These are phyloP conservation scores for Ceratoteleas bidentatus DNA, from an alignment of 1,140 invertebrate genomes.

Conservation along the genomic window DNA sequence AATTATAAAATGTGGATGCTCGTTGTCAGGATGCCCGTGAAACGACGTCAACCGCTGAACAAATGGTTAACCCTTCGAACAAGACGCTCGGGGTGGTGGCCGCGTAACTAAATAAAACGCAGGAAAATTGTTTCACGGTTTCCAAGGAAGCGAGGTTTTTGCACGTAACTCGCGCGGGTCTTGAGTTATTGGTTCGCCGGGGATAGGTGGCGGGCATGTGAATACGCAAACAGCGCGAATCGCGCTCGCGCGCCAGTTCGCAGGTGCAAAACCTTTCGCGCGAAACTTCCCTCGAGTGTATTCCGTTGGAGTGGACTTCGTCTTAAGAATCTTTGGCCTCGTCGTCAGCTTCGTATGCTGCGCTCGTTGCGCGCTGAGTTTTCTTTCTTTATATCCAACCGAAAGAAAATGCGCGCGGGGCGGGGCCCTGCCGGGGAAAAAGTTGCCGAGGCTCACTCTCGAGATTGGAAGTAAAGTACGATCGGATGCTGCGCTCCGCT, in stretches of 20 bases:
- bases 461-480: constrained; percentile 68
- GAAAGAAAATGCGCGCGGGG: constrained; percentile 47
- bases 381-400: constrained; percentile 49
- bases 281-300: constrained; percentile 38
- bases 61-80: neutral
- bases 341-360: constrained; percentile 38
- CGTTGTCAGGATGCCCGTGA: no score
- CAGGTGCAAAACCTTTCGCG: constrained; percentile 48
- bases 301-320: constrained; percentile 51
- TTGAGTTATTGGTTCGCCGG: constrained; percentile 46
- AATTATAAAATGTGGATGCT: no score
- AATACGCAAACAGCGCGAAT: constrained; percentile 32
- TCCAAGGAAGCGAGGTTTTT: constrained; percentile 14
- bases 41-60: neutral
- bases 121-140: constrained; percentile 23
- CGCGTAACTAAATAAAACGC: constrained; percentile 5
- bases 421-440: constrained; percentile 45
- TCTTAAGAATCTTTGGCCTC: constrained; percentile 51
- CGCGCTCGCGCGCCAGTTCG: constrained; percentile 15
- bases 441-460: constrained; percentile 64
- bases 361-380: constrained; percentile 41
- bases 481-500: constrained; percentile 61
- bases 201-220: constrained; percentile 28
- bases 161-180: constrained; percentile 25
- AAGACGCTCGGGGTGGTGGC: no score